phyloP scores from a whole-genome alignment of 1,140 invertebrate genomes.

The Heliconius melpomene region DNA sequence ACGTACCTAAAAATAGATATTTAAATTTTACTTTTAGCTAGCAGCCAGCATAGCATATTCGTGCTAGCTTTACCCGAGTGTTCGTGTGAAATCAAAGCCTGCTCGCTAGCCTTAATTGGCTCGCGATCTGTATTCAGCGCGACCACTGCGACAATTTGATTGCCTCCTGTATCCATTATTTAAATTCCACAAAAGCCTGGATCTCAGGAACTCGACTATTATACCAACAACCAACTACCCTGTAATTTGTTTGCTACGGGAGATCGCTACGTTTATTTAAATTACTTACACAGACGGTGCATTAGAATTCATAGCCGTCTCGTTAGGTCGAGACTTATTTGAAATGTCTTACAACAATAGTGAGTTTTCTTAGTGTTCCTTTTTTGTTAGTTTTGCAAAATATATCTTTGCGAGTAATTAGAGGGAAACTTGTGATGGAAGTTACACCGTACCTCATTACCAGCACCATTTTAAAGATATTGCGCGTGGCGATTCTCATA shows the following conservation, averaged over 20 bases:
- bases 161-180: constrained; percentile 12
- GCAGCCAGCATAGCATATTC: too few species aligned
- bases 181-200: constrained; percentile 12
- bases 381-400: too few species aligned
- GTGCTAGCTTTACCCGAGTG: neutral
- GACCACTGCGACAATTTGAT: constrained; percentile 4
- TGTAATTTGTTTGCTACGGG: neutral
- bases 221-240: neutral
- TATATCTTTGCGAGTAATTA: too few species aligned
- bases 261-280: constrained; percentile 11
- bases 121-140: constrained; percentile 1
- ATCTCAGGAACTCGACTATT: constrained; percentile 7
- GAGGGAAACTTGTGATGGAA: neutral
- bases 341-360: neutral
- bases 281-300: neutral
- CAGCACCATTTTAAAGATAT: too few species aligned
- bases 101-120: neutral
- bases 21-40: neutral
- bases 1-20: neutral
- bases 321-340: constrained; percentile 8
- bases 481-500: too few species aligned
- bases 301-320: neutral
- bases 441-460: neutral
- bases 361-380: too few species aligned
- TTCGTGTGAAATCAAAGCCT: constrained; percentile 9